Conservation (phyloP, 2,888 invertebrate species). For the Lasioglossum villosulum region DNA sequence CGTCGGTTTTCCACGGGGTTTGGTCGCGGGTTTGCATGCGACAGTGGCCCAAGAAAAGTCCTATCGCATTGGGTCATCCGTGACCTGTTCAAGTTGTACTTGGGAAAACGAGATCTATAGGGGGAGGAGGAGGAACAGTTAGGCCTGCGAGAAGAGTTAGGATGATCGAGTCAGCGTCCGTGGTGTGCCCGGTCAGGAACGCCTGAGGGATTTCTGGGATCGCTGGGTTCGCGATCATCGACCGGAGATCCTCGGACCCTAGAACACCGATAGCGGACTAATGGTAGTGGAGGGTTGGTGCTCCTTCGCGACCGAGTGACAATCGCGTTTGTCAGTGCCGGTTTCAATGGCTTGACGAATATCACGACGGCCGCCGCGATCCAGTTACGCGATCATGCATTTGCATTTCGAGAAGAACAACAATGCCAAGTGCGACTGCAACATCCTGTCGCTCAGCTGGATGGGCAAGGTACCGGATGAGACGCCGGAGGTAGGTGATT, state of each 20-base stretch:
- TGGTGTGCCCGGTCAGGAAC: constrained; percentile 23
- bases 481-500: constrained; percentile 91
- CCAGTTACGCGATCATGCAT: constrained; percentile 89
- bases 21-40: background rate
- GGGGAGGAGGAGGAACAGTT: background rate
- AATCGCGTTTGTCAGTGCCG: constrained; percentile 41
- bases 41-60: background rate
- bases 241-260: constrained; percentile 50
- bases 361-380: constrained; percentile 36
- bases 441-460: constrained; percentile 97
- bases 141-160: background rate
- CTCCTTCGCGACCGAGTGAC: constrained; percentile 32
- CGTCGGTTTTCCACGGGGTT: background rate
- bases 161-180: constrained; percentile 2
- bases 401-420: constrained; percentile 97
- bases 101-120: background rate
- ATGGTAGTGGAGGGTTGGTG: constrained; percentile 47
- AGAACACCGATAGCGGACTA: constrained; percentile 30
- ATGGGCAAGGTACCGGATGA: constrained; percentile 99
- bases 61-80: background rate
- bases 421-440: constrained; percentile 97
- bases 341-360: constrained; percentile 65
- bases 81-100: background rate
- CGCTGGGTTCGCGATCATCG: constrained; percentile 58
- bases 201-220: constrained; percentile 31